Percentiles rank a stretch among this genome's conserved stretches.
phyloP scores from a whole-genome alignment of 2,797 vertebrate species.

The Galaxias olidus region DNA sequence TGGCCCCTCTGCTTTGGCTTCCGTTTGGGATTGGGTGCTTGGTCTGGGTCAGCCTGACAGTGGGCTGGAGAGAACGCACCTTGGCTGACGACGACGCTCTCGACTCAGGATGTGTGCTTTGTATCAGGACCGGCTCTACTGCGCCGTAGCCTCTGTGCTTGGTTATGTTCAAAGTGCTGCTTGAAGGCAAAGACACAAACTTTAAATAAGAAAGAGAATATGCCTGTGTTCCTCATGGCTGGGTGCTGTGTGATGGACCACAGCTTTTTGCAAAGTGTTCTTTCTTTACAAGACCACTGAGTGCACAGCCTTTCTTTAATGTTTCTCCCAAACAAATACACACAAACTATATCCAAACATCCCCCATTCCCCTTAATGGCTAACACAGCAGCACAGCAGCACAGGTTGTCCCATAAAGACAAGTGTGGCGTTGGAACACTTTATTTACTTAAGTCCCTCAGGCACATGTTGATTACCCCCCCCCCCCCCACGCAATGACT shows the following conservation, averaged over 20 bases:
- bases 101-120: conserved; percentile 2
- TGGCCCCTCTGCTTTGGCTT: conserved; percentile 50
- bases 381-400: conserved; percentile 41
- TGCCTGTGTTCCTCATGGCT: too few relatives aligned
- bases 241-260: too few relatives aligned
- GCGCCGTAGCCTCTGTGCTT: too few relatives aligned
- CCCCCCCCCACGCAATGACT: conserved; percentile 57
- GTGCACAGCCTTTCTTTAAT: too few relatives aligned
- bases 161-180: not conserved
- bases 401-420: conserved; percentile 24
- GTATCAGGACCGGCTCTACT: not conserved
- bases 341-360: conserved; percentile 21
- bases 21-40: conserved; percentile 39
- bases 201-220: not conserved
- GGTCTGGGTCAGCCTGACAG: conserved; percentile 9
- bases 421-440: conserved; percentile 48
- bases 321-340: conserved; percentile 14
- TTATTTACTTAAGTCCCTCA: conserved; percentile 52
- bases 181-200: conserved; percentile 7
- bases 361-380: conserved; percentile 18
- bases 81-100: not conserved
- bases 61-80: not conserved
- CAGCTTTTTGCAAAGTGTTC: too few relatives aligned
- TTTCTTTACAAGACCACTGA: too few relatives aligned
- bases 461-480: conserved; percentile 56